A percentile compares a stretch with the other conserved stretches of the same genome.
phyloP scores from a whole-genome alignment of 2,888 invertebrate genomes.

The Drosophila subsilvestris region DNA sequence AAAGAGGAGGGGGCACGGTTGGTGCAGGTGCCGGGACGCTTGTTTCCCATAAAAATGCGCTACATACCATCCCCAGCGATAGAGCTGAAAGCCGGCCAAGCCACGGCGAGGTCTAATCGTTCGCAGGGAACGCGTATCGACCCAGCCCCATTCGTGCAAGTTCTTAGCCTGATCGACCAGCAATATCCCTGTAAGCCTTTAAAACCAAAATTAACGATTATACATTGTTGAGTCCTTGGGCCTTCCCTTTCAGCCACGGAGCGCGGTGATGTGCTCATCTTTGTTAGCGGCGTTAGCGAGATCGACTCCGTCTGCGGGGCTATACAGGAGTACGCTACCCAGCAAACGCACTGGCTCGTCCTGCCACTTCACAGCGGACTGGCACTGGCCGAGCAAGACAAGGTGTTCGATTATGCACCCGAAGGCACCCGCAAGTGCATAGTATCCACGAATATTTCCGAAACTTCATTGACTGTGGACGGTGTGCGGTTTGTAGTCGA shows the following conservation, averaged over 20 bases:
- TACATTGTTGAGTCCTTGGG: too few species aligned
- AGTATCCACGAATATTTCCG: conserved; percentile 98
- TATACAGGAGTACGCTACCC: conserved; percentile 91
- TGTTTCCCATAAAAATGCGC: conserved; percentile 95
- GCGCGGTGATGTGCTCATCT: conserved; percentile 96
- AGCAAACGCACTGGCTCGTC: conserved; percentile 93
- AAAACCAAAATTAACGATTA: background rate
- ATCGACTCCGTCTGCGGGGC: conserved; percentile 95
- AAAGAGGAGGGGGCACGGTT: conserved; percentile 91
- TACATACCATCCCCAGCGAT: conserved; percentile 89
- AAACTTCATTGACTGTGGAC: conserved; percentile 99
- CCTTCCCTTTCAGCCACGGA: conserved; percentile 87
- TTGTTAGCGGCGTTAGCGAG: conserved; percentile 97
- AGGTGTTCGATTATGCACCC: conserved; percentile 97
- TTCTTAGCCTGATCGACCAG: conserved; percentile 95
- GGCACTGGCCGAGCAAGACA: conserved; percentile 97
- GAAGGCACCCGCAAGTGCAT: conserved; percentile 98
- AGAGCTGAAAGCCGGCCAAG: conserved; percentile 85
- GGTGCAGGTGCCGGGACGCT: conserved; percentile 96
- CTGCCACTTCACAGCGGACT: conserved; percentile 96
- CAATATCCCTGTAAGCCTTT: conserved; percentile 88
- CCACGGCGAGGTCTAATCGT: conserved; percentile 67
- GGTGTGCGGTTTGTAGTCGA: conserved; percentile 98
- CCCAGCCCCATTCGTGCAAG: conserved; percentile 95
- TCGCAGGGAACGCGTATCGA: conserved; percentile 90